Percentiles rank a stretch among this genome's conserved stretches.
Conservation (phyloP, 2,113 vertebrate genomes). For the Willisornis vidua region DNA sequence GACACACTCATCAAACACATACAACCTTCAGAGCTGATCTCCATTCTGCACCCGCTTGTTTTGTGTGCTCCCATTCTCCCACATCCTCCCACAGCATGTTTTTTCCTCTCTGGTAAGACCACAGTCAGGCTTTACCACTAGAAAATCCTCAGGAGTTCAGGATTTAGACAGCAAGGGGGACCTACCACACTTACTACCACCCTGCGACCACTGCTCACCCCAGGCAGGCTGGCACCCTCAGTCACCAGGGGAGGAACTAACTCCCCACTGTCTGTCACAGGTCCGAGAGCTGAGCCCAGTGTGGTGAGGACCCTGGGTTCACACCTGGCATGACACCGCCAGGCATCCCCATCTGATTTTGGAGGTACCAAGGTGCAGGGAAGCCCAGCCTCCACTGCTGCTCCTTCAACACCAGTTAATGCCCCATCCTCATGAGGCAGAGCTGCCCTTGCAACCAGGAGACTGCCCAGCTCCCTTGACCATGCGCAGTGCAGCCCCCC, state of each 20-base stretch:
- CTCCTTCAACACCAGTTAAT: background rate
- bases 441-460: fast-evolving
- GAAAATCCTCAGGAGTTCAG: background rate
- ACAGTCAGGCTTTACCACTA: background rate
- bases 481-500: fast-evolving
- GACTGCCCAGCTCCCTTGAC: background rate
- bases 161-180: background rate
- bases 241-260: background rate
- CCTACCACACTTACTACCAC: background rate
- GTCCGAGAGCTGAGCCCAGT: background rate
- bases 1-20: background rate
- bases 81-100: fast-evolving
- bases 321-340: fast-evolving
- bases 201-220: background rate
- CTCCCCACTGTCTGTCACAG: background rate
- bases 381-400: fast-evolving
- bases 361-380: background rate
- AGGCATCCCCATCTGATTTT: fast-evolving
- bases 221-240: background rate
- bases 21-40: background rate
- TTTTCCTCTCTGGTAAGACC: background rate
- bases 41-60: background rate
- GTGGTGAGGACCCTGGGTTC: fast-evolving
- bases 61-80: background rate
- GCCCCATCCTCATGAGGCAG: background rate